These are phyloP conservation scores for Brachionus paranguensis DNA, from an alignment of 1,140 invertebrate genomes.

Conservation along the genomic window DNA sequence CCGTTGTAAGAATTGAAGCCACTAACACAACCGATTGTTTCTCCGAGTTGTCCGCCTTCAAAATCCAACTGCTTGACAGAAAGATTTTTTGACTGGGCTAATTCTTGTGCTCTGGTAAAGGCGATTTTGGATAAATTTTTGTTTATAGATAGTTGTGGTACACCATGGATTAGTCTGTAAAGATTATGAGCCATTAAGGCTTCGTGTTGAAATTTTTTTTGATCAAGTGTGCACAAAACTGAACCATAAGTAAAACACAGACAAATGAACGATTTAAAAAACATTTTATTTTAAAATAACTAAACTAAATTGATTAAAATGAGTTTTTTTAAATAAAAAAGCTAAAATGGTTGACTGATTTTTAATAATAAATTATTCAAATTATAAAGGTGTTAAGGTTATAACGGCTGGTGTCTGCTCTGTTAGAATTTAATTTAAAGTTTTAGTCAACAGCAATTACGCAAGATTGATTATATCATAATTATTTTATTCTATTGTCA, in stretches of 20 bases:
- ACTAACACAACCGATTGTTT: neutral
- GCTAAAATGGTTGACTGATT: neutral
- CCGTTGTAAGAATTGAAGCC: conserved; percentile 17
- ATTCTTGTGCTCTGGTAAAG: conserved; percentile 72
- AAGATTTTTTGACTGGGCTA: conserved; percentile 61
- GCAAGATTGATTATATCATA: neutral
- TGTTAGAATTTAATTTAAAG: neutral
- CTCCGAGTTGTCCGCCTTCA: neutral
- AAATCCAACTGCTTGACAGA: neutral
- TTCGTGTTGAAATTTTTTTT: neutral
- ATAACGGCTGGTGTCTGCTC: neutral
- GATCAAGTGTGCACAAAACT: neutral
- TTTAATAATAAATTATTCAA: neutral
- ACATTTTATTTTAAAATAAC: neutral
- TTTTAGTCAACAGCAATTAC: neutral
- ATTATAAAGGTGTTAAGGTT: neutral
- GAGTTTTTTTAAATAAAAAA: neutral
- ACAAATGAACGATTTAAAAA: neutral
- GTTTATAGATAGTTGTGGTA: conserved; percentile 63
- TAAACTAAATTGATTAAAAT: neutral
- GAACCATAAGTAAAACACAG: neutral
- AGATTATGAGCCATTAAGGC: conserved; percentile 65
- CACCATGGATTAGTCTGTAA: conserved; percentile 68
- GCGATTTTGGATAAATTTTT: conserved; percentile 62
- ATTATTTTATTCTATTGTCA: neutral